These are phyloP conservation scores for Diglossa cyanea DNA, from an alignment of 2,797 vertebrate species.

Conservation along the genomic window DNA sequence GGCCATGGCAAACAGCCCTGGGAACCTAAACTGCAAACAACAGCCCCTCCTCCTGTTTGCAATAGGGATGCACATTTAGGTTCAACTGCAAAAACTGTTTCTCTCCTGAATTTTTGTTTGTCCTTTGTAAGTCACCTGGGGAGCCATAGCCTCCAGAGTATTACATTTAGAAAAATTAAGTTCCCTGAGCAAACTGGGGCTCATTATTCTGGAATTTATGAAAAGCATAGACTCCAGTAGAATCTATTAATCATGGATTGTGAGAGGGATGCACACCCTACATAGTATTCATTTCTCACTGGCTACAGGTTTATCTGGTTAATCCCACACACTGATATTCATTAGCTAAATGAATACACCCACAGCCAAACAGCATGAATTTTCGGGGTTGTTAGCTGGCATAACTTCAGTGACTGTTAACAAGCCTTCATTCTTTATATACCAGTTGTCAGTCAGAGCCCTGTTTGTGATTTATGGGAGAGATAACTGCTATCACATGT, in stretches of 20 bases:
- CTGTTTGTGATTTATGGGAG: neutral
- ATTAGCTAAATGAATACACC: conserved; percentile 12
- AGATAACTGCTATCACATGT: neutral
- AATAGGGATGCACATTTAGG: neutral
- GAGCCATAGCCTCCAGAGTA: neutral
- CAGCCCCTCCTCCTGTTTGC: conserved; percentile 57
- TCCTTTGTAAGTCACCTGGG: neutral
- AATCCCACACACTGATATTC: neutral
- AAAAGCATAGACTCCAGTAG: neutral
- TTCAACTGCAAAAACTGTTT: neutral
- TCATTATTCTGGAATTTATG: neutral
- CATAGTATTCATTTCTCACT: neutral
- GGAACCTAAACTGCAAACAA: conserved; percentile 22
- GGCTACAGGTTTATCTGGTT: conserved; percentile 46
- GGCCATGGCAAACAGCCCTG: neutral
- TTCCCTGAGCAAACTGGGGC: neutral
- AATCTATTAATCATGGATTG: neutral
- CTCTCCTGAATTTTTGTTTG: neutral
- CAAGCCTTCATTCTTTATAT: conserved; percentile 9
- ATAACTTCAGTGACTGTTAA: conserved; percentile 16
- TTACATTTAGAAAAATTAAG: neutral
- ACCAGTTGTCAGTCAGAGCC: neutral
- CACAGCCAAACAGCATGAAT: neutral
- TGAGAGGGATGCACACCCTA: conserved; percentile 7
- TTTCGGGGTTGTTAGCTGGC: neutral